Evolutionary conservation across 2,797 vertebrate species (phyloP), one percentile per base, ranked within the genome.

Genomic region (Takifugu rubripes): DNA sequence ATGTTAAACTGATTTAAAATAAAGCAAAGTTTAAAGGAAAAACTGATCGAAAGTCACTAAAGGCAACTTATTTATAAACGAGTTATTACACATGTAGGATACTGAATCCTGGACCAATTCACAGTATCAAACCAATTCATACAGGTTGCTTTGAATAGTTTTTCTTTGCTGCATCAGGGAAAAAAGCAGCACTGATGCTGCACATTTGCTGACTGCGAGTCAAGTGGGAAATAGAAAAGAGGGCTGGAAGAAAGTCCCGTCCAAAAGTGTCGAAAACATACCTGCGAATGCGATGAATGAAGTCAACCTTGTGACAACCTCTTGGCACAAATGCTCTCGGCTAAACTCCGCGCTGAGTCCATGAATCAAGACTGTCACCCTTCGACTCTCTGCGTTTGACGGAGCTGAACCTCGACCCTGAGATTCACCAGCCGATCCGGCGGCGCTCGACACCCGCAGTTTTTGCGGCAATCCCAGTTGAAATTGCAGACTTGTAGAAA

Each of bases 281-380:
- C 88, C 87, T 85, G 74, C 8, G 61, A 68, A 53, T 29, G 53
- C 11, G 70, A 61, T 70, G 61, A 81, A 72, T 72, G 54, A 66
- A 79, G 70, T 85, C 70, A 85, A 46, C 27, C 68, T 62, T 16
- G 57, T 54, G 26, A 29, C 61, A 69, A 70, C 59, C 64, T 67
- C 57, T 70, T 69, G 69, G 59, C 64, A 81, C 48, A 72, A 65
- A 57, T 1, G 61, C 49, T 66, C 69, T 59, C 1, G 44, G 72
- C 58, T 65, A 16, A 61, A 71, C 70, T 87, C 81, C 76, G 77
- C 21, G 62, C 54, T 54, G 82, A 79, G 77, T 86, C 84, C 87
- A 88, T 89, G 76, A 82, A 87, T 87, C 65, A 79, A 45, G 62
- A 68, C 63, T 79, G 83, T 70, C 75, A 79, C 70, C 52, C 70